A percentile compares a stretch with the other conserved stretches of the same genome.
These are phyloP conservation scores for Scomber colias DNA, from an alignment of 2,113 vertebrate species.

Conservation along the genomic window DNA sequence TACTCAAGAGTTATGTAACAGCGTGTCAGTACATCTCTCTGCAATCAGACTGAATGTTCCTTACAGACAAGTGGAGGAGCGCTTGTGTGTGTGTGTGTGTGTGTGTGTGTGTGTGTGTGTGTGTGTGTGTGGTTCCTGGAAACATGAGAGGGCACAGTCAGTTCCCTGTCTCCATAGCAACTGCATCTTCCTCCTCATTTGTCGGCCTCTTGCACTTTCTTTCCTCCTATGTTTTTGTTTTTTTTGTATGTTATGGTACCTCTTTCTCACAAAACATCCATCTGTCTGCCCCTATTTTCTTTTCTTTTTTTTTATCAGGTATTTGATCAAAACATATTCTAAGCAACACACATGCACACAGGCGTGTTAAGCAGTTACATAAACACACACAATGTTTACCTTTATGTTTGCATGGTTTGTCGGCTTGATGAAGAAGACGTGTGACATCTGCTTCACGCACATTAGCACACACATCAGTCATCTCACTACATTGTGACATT, in stretches of 20 bases:
- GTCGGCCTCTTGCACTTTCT: slow-evolving; percentile 22
- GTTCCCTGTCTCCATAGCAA: slow-evolving; percentile 71
- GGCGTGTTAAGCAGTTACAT: slow-evolving; percentile 22
- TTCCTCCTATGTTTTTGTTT: neutral
- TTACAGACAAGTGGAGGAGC: neutral
- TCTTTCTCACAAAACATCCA: too few relatives aligned
- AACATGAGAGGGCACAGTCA: slow-evolving; percentile 38
- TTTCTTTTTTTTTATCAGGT: too few relatives aligned
- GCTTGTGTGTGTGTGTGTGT: too few relatives aligned
- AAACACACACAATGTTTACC: slow-evolving; percentile 1
- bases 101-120: slow-evolving; percentile 9
- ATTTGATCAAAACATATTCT: too few relatives aligned
- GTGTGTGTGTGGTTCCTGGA: slow-evolving; percentile 25
- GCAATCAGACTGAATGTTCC: slow-evolving; percentile 17
- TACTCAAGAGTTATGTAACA: slow-evolving; percentile 47
- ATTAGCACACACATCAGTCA: neutral
- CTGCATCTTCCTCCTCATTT: slow-evolving; percentile 68
- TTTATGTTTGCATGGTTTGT: slow-evolving; percentile 26
- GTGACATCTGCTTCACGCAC: slow-evolving; percentile 14
- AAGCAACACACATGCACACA: too few relatives aligned
- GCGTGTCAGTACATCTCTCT: neutral
- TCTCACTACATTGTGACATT: neutral
- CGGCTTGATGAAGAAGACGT: neutral
- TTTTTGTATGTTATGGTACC: neutral
- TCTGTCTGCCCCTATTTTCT: too few relatives aligned